Evolutionary conservation across 1,140 invertebrate genomes (phyloP).

Genomic region (Musca domestica): DNA sequence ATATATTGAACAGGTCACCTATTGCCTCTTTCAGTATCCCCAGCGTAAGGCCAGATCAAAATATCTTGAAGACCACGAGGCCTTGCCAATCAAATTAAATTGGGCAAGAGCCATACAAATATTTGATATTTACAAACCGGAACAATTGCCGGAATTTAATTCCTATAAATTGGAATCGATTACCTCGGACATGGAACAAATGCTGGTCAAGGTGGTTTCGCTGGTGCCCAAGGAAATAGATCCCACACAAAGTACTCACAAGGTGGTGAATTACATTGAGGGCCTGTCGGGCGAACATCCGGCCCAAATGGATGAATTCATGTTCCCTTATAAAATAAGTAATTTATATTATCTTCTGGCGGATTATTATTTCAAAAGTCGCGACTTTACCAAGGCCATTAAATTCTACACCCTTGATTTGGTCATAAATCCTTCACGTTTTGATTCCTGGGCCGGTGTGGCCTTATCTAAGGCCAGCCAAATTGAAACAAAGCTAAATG

Average conservation of each 20-base stretch:
- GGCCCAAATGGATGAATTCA: slow-evolving; percentile 43
- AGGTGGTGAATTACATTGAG: slow-evolving; percentile 67
- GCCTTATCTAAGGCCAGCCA: slow-evolving; percentile 77
- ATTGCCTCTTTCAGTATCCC: slow-evolving; percentile 84
- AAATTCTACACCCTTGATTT: slow-evolving; percentile 83
- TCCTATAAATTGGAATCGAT: slow-evolving; percentile 70
- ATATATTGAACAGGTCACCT: slow-evolving; percentile 79
- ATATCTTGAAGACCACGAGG: slow-evolving; percentile 78
- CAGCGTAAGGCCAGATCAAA: slow-evolving; percentile 71
- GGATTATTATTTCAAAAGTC: slow-evolving; percentile 89
- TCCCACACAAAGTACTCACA: slow-evolving; percentile 60
- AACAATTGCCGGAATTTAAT: slow-evolving; percentile 79
- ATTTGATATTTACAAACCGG: slow-evolving; percentile 82
- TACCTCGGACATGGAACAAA: slow-evolving; percentile 70
- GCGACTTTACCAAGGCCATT: slow-evolving; percentile 73
- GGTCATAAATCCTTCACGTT: slow-evolving; percentile 70
- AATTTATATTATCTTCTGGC: slow-evolving; percentile 86
- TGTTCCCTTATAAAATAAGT: slow-evolving; percentile 60
- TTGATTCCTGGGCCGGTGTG: slow-evolving; percentile 91
- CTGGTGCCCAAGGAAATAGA: slow-evolving; percentile 69
- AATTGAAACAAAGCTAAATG: slow-evolving; percentile 78
- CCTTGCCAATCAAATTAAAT: slow-evolving; percentile 67
- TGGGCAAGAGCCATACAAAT: slow-evolving; percentile 76
- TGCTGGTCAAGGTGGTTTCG: slow-evolving; percentile 73
- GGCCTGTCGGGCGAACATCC: slow-evolving; percentile 61